A percentile compares a stretch with the other conserved stretches of the same genome.
These are phyloP conservation scores for Drosophila barbarae DNA, from an alignment of 2,888 invertebrate species.

Conservation along the genomic window DNA sequence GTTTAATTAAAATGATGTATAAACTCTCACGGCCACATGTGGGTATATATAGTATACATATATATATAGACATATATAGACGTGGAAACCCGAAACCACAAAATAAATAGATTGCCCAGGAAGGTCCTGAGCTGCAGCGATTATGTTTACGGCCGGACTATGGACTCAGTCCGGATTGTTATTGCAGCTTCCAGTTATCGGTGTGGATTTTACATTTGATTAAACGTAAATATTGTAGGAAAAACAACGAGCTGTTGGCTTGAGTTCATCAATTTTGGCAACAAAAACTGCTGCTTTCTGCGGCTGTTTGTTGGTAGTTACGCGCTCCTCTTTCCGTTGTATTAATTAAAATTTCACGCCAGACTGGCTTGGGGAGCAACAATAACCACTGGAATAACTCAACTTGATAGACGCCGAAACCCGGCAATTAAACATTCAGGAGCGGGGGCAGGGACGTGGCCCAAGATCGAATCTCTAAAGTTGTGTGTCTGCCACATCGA, in stretches of 20 bases:
- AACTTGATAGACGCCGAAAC: constrained; percentile 31
- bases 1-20: constrained; percentile 43
- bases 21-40: constrained; percentile 10
- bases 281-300: constrained; percentile 4
- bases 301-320: constrained; percentile 6
- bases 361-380: constrained; percentile 33
- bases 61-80: background rate
- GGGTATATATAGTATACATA: constrained; percentile 5
- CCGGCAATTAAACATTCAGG: constrained; percentile 27
- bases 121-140: constrained; percentile 34
- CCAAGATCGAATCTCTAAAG: constrained; percentile 32
- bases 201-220: constrained; percentile 77
- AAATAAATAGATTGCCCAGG: constrained; percentile 43
- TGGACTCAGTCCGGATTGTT: constrained; percentile 37
- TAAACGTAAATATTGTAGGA: constrained; percentile 75
- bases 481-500: constrained; percentile 29
- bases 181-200: constrained; percentile 64
- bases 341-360: constrained; percentile 67
- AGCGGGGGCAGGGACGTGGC: background rate
- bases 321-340: constrained; percentile 3
- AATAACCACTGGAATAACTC: constrained; percentile 31
- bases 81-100: constrained; percentile 35
- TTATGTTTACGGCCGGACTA: constrained; percentile 18
- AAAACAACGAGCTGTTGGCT: constrained; percentile 16
- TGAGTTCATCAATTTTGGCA: constrained; percentile 34